Base-by-base conservation (phyloP, 2,113 vertebrate genomes). In the Smithornis capensis region DNA sequence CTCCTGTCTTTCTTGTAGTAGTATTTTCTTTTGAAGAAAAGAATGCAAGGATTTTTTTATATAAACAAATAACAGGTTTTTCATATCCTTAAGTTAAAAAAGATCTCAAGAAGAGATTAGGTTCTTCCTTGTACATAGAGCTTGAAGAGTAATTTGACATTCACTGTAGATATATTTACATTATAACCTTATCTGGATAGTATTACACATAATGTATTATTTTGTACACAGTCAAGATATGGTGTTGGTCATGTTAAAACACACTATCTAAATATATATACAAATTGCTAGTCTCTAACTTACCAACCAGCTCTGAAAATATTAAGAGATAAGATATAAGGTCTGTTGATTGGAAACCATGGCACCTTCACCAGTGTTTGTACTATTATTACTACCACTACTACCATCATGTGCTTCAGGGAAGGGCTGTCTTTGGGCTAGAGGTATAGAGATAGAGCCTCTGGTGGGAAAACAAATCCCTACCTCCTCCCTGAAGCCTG, bases 81-180 rank as follows among this genome's bases (percentile, higher is more conserved):
- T 69, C 57, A 74, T 89, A 95, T 9, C 45, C 8, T 96, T 92
- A 92, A 85, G 31, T 94, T 96, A 90, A 83, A 89, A 95, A 94
- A 90, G 27, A 33, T 87, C 73, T 77, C 83, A 83, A 77, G 92
- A 94, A 87, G 93, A 91, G 63, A 59, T 52, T 27, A 92, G 16
- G 6, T 89, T 86, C 52, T 94, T 95, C 83, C 44, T 93, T 9
- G 0, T 76, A 86, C 45, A n/a, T 55, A 86, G 90, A 69, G 7
- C 52, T 96, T 86, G 93, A 96, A 95, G 74, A 90, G 28, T 96
- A 87, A 76, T 70, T 95, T 90, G 85, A 97, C 95, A 96, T 97
- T 97, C 95, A 95, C 78, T 74, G 50, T 64, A 96, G 87, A 77
- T 93, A 83, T 96, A 97, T 97, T 96, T 97, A 97, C 97, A 97